Percentiles rank a stretch among this genome's conserved stretches.
These are phyloP conservation scores for Gracilinanus agilis DNA, from an alignment of 2,113 vertebrate genomes.

Conservation along the genomic window DNA sequence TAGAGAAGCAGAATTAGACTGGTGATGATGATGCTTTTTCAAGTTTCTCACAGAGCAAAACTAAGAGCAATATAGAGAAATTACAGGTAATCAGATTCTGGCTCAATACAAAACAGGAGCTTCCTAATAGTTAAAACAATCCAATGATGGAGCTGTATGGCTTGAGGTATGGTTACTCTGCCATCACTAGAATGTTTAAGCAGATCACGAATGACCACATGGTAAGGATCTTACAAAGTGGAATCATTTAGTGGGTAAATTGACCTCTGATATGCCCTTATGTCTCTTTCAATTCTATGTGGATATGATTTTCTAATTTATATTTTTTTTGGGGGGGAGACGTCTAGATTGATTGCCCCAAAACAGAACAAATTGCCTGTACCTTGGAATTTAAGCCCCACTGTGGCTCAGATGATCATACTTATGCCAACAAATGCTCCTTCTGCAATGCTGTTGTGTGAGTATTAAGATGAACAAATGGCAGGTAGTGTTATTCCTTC, in stretches of 20 bases:
- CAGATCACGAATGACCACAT: not conserved
- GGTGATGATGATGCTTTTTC: not conserved
- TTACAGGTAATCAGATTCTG: not conserved
- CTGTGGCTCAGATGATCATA: conserved; percentile 39
- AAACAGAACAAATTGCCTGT: not conserved
- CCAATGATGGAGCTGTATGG: not conserved
- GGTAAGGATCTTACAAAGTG: not conserved
- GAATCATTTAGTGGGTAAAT: not conserved
- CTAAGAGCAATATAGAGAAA: not conserved
- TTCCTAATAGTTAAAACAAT: not conserved
- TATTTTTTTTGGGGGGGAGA: not conserved
- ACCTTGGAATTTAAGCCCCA: not conserved
- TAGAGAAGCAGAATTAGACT: no score
- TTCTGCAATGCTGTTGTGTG: conserved; percentile 59
- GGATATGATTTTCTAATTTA: not conserved
- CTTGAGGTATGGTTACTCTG: not conserved
- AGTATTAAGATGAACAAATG: conserved; percentile 28
- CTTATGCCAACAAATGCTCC: not conserved
- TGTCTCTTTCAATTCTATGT: not conserved
- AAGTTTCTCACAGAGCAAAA: not conserved
- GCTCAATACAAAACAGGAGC: not conserved
- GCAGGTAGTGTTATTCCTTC: not conserved
- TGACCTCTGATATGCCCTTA: not conserved
- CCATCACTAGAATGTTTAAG: not conserved
- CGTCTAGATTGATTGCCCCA: not conserved